phyloP scores from a whole-genome alignment of 1,140 invertebrate species.

The Diorhabda sublineata region DNA sequence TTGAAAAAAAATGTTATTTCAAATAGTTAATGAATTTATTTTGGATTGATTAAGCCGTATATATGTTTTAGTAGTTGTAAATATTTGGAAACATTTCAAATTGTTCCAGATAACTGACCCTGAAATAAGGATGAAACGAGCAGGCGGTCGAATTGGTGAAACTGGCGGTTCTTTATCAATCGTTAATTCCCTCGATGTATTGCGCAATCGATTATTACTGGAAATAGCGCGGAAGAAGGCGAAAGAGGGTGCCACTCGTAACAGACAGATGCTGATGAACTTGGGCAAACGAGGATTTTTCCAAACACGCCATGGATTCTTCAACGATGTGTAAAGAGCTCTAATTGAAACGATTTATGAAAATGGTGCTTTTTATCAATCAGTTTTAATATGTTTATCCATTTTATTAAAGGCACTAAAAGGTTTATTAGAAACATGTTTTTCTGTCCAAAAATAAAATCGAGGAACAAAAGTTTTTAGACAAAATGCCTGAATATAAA shows the following conservation, averaged over 20 bases:
- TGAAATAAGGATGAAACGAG: constrained; percentile 36
- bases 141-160: constrained; percentile 30
- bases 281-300: constrained; percentile 47
- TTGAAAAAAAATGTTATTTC: too few species aligned
- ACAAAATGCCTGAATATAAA: too few species aligned
- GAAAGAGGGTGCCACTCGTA: constrained; percentile 51
- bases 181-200: constrained; percentile 72
- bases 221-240: constrained; percentile 71
- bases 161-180: constrained; percentile 66
- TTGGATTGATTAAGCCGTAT: too few species aligned
- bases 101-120: constrained; percentile 4
- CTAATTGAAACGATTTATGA: not conserved
- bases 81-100: not conserved
- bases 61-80: too few species aligned
- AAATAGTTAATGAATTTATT: too few species aligned
- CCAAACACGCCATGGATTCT: constrained; percentile 6
- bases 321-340: constrained; percentile 5
- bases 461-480: too few species aligned
- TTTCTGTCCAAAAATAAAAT: too few species aligned
- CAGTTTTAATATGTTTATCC: too few species aligned
- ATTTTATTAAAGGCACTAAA: too few species aligned
- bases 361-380: not conserved
- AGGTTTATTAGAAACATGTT: too few species aligned
- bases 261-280: constrained; percentile 47
- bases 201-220: constrained; percentile 66